Conservation (phyloP, 2,797 vertebrate genomes). For the Cryptoblepharus egeriae region DNA sequence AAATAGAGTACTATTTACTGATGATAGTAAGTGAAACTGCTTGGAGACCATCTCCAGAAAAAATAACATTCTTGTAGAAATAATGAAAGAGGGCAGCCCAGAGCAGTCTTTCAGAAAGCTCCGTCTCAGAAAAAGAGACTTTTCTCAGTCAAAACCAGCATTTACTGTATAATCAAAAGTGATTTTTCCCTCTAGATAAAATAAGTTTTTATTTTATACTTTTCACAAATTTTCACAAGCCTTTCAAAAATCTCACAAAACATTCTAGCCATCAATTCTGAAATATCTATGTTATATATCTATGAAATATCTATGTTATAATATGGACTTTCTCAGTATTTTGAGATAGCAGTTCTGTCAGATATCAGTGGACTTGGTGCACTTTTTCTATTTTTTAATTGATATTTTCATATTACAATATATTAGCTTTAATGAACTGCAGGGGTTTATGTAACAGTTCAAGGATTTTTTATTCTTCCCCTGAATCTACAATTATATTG, state of each 20-base stretch:
- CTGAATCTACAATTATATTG: conserved; percentile 30
- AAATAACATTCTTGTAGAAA: neutral
- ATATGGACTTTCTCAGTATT: neutral
- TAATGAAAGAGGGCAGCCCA: neutral
- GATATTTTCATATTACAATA: neutral
- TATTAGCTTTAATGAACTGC: neutral
- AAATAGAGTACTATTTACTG: neutral
- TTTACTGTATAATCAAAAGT: neutral
- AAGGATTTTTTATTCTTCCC: neutral
- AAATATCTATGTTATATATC: neutral
- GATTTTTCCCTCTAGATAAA: neutral
- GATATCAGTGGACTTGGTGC: neutral
- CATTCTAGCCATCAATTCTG: neutral
- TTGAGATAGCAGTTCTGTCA: neutral
- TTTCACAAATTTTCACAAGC: neutral
- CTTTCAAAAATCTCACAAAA: neutral
- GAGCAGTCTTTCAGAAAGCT: neutral
- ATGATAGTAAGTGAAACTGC: neutral
- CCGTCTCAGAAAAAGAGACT: neutral
- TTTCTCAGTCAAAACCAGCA: no score
- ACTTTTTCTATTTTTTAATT: no score
- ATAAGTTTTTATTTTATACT: neutral
- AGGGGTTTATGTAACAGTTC: neutral
- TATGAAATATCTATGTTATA: neutral
- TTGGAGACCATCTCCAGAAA: neutral